Evolutionary conservation across 2,888 invertebrate genomes (phyloP), one percentile per base, ranked within the genome.

Genomic region (Petrolisthes cinctipes): DNA sequence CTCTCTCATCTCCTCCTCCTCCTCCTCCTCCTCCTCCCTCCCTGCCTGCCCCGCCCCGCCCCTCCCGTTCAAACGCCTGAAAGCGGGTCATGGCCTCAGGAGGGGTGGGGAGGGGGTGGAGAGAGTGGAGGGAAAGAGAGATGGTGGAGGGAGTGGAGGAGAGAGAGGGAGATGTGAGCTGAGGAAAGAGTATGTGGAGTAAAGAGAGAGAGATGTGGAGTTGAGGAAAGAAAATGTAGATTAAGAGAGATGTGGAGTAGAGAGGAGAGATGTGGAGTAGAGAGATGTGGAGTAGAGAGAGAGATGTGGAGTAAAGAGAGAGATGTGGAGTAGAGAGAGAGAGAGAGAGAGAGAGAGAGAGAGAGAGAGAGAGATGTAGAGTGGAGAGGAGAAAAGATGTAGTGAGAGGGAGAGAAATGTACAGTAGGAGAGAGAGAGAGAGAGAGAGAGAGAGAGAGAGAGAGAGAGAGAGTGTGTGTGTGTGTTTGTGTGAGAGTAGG

Each of bases 1-100:
- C 76, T 78, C 78, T 53, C 78, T 53, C 78, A n/a, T n/a, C n/a
- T 76, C 76, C 53, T 53, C 53, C 76, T 76, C 76, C 53, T 53
- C 53, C 76, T 76, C 76, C 53, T 53, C 53, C 76, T 76, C 76
- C 53, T 53, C 54, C 76, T 78, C 78, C 56, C 78, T 53, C 78
- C 37, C 54, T 20, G 53, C 17, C 17, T 54, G 78, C 78, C 78
- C 54, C 53, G 78, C 53, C 78, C 78, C 56, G 78, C 78, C 56
- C 56, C 56, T 37, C 37, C 37, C 37, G 37, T 37, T 37, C 37
- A 37, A 37, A 37, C 37, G 37, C 37, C 37, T 37, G 37, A 37
- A 37, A 37, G 37, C 37, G 37, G 37, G 37, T 37, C 37, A 37
- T 37, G 37, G 37, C 37, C 37, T 37, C 37, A 37, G 11, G 71